Evolutionary conservation across 2,888 invertebrate species (phyloP).

Genomic region (Sphaerophoria rueppellii): DNA sequence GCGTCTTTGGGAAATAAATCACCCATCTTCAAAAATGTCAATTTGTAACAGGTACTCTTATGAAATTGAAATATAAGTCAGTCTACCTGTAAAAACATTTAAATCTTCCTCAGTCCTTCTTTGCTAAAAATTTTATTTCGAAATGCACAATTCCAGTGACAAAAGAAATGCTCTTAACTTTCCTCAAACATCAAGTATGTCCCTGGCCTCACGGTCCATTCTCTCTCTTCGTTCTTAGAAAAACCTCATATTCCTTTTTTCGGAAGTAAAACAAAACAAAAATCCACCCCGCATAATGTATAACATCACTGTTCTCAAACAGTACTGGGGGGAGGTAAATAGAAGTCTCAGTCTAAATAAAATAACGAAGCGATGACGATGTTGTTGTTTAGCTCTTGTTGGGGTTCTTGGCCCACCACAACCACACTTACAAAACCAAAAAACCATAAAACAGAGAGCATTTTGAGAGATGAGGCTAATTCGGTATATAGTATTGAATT

Average conservation of each 20-base stretch:
- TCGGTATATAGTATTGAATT: conserved; percentile 70
- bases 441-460: conserved; percentile 16
- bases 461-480: conserved; percentile 71
- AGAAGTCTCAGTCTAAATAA: neutral
- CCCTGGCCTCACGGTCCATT: no score
- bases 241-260: neutral
- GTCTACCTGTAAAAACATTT: no score
- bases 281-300: neutral
- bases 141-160: no score
- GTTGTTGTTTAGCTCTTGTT: conserved; percentile 55
- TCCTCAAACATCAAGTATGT: no score
- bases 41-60: no score
- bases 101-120: no score
- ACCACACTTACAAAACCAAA: conserved; percentile 37
- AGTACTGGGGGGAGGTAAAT: conserved; percentile 11
- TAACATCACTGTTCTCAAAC: conserved; percentile 23
- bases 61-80: no score
- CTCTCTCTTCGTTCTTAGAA: no score
- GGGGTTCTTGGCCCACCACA: conserved; percentile 65
- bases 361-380: conserved; percentile 34
- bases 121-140: no score
- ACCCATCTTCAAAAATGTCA: no score
- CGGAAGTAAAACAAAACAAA: neutral
- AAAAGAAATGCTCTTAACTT: no score
- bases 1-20: no score